Percentiles rank a stretch among this genome's conserved stretches.
phyloP scores from a whole-genome alignment of 2,888 invertebrate species.

The Spilosoma lubricipeda region DNA sequence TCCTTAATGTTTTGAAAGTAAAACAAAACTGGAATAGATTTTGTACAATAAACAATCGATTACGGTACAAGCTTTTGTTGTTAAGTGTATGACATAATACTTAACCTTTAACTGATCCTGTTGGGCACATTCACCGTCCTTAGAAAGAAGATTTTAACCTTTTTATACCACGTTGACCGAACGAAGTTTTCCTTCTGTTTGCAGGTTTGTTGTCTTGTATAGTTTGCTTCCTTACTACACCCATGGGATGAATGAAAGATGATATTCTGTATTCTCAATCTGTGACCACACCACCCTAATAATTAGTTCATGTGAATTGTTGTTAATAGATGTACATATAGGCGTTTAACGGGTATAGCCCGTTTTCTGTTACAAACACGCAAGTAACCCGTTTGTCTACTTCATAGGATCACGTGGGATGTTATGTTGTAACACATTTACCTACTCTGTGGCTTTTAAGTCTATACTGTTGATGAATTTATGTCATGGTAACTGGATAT shows the following conservation, averaged over 20 bases:
- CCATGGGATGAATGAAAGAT: too few species aligned
- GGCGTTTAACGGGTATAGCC: constrained; percentile 14
- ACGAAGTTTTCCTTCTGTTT: too few species aligned
- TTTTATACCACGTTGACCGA: too few species aligned
- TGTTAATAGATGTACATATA: too few species aligned
- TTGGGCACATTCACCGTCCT: too few species aligned
- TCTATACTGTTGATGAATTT: not conserved
- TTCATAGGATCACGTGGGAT: constrained; percentile 35
- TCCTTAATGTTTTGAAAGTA: not conserved
- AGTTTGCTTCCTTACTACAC: too few species aligned
- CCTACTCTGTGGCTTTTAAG: not conserved
- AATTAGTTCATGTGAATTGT: too few species aligned
- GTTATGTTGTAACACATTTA: constrained; percentile 20
- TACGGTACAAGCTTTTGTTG: not conserved
- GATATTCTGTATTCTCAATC: too few species aligned
- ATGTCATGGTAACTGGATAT: not conserved
- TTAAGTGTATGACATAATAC: constrained; percentile 2
- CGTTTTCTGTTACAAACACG: constrained; percentile 23
- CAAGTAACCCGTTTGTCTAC: constrained; percentile 26
- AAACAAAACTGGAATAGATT: not conserved
- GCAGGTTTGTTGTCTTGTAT: too few species aligned
- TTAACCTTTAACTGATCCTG: too few species aligned
- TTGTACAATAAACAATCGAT: not conserved
- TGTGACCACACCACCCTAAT: too few species aligned
- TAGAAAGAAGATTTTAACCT: too few species aligned